phyloP scores from a whole-genome alignment of 2,888 invertebrate genomes.

The Teleiodes luculella region DNA sequence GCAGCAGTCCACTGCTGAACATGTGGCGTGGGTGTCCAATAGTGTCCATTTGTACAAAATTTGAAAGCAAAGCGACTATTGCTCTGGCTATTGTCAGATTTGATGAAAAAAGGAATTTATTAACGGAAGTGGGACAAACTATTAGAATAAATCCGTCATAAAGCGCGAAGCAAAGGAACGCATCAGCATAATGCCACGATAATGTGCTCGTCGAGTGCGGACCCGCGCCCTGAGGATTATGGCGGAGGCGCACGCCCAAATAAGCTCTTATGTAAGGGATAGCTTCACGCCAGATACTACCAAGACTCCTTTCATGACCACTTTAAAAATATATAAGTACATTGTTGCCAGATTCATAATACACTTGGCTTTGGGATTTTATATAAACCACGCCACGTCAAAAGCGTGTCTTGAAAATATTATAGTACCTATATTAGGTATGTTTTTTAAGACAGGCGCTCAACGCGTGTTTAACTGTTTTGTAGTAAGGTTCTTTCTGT shows the following conservation, averaged over 20 bases:
- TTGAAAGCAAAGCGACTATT: too few species aligned
- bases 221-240: constrained; percentile 68
- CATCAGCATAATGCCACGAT: constrained; percentile 73
- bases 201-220: constrained; percentile 66
- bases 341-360: background rate
- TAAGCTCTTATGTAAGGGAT: constrained; percentile 48
- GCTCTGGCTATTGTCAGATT: too few species aligned
- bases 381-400: too few species aligned
- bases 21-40: background rate
- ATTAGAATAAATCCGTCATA: constrained; percentile 37
- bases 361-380: background rate
- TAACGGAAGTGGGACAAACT: constrained; percentile 6
- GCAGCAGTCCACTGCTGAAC: too few species aligned
- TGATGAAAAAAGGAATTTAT: background rate
- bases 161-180: constrained; percentile 49
- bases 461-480: too few species aligned
- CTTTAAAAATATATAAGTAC: background rate
- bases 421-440: too few species aligned
- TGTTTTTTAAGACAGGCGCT: too few species aligned
- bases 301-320: background rate
- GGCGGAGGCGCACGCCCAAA: constrained; percentile 51
- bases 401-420: too few species aligned
- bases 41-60: too few species aligned
- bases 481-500: too few species aligned
- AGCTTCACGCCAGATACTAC: constrained; percentile 18